Percentiles rank a stretch among this genome's conserved stretches.
Conservation (phyloP, 2,888 invertebrate species). For the Tiphia femorata region DNA sequence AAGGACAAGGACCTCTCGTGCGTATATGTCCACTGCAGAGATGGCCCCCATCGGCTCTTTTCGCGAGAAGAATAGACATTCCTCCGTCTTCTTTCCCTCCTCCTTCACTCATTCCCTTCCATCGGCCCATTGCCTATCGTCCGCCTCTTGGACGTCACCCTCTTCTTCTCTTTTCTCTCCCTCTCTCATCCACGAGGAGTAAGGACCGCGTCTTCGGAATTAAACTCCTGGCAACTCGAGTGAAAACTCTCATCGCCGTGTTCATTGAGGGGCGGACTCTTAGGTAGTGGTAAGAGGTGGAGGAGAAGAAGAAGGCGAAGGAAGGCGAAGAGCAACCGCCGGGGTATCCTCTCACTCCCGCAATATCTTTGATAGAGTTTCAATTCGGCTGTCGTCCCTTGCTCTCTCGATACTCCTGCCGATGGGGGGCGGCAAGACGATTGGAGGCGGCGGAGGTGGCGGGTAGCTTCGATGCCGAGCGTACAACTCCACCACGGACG, state of each 20-base stretch:
- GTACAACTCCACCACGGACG: slow-evolving; percentile 30
- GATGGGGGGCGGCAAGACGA: neutral
- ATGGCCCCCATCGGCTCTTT: slow-evolving; percentile 6
- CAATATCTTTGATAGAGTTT: slow-evolving; percentile 49
- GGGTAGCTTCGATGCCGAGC: slow-evolving; percentile 12
- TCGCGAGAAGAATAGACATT: slow-evolving; percentile 29
- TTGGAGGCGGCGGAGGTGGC: too few relatives aligned
- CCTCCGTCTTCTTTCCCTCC: slow-evolving; percentile 6
- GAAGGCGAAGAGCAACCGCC: slow-evolving; percentile 7
- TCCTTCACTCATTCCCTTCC: neutral
- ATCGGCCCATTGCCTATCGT: neutral
- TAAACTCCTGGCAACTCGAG: slow-evolving; percentile 56
- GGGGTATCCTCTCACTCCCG: slow-evolving; percentile 20
- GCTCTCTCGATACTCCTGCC: slow-evolving; percentile 15
- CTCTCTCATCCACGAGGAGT: neutral
- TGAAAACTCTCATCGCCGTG: slow-evolving; percentile 52
- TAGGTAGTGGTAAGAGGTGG: too few relatives aligned
- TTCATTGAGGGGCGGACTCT: slow-evolving; percentile 33
- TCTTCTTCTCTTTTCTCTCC: neutral
- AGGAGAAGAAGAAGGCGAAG: too few relatives aligned
- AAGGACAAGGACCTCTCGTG: slow-evolving; percentile 9
- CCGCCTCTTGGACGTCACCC: neutral
- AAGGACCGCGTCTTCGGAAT: slow-evolving; percentile 36
- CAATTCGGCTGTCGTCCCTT: slow-evolving; percentile 17
- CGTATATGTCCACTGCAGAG: slow-evolving; percentile 20